Evolutionary conservation across 2,888 invertebrate species (phyloP).

Genomic region (Folsomia manolachei): DNA sequence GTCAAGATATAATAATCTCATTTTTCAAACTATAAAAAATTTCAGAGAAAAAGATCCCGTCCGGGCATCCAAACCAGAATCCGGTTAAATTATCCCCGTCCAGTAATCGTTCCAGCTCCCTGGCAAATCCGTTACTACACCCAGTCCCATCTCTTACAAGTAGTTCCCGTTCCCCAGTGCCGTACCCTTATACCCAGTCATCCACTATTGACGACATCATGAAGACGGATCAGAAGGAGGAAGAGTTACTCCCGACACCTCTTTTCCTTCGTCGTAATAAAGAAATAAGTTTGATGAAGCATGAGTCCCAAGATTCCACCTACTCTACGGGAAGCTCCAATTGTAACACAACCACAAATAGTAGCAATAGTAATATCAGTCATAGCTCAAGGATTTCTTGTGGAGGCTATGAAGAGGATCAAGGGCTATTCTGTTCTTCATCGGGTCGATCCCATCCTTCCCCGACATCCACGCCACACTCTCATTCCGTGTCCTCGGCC

Average conservation of each 20-base stretch:
- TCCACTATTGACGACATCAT: constrained; percentile 38
- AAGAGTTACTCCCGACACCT: constrained; percentile 34
- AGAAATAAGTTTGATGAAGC: neutral
- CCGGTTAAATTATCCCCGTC: neutral
- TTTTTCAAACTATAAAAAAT: neutral
- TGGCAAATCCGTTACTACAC: neutral
- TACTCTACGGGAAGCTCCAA: constrained; percentile 2
- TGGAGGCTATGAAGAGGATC: neutral
- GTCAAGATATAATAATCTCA: neutral
- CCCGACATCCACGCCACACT: neutral
- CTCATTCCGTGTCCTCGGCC: neutral
- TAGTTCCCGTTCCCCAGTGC: neutral
- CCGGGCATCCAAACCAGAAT: no score
- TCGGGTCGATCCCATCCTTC: neutral
- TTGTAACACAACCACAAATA: constrained; percentile 9
- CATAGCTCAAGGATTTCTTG: constrained; percentile 8
- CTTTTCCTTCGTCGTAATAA: constrained; percentile 16
- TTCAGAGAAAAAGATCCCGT: neutral
- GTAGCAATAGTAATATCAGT: constrained; percentile 13
- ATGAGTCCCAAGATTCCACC: neutral
- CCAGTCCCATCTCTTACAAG: neutral
- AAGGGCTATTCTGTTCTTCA: neutral
- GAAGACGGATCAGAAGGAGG: constrained; percentile 31
- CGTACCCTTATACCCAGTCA: no score
- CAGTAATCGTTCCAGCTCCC: neutral